Percentiles rank a stretch among this genome's conserved stretches.
Evolutionary conservation across 2,113 vertebrate genomes (phyloP).

Genomic region (Xenus cinereus): DNA sequence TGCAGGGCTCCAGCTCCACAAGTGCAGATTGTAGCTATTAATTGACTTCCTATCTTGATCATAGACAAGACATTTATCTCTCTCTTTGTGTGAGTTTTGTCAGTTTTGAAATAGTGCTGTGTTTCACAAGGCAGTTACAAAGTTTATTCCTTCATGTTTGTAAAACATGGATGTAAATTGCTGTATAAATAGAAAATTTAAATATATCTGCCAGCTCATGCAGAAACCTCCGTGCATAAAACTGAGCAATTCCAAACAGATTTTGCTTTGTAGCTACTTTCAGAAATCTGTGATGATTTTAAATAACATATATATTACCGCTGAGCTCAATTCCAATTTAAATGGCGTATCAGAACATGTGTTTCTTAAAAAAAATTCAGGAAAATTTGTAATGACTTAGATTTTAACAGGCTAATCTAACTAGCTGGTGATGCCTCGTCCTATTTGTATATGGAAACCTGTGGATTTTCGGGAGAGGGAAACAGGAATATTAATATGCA

Average conservation of each 20-base stretch:
- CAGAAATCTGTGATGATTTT: slow-evolving; percentile 24
- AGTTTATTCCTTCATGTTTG: slow-evolving; percentile 40
- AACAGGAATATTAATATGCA: neutral
- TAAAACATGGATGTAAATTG: slow-evolving; percentile 34
- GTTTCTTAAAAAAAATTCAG: neutral
- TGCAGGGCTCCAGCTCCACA: neutral
- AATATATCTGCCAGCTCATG: slow-evolving; percentile 46
- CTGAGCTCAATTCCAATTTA: slow-evolving; percentile 1
- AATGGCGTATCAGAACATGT: neutral
- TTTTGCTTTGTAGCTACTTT: slow-evolving; percentile 39
- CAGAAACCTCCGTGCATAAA: slow-evolving; percentile 25
- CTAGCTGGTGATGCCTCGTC: neutral
- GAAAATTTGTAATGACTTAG: neutral
- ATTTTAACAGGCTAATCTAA: neutral
- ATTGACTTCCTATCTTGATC: neutral
- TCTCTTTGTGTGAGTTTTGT: neutral
- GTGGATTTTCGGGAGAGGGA: neutral
- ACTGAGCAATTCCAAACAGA: slow-evolving; percentile 56
- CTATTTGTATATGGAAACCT: neutral
- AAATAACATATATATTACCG: neutral
- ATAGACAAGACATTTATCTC: neutral
- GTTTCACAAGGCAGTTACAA: slow-evolving; percentile 20
- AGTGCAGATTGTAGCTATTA: neutral
- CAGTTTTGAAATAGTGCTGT: neutral
- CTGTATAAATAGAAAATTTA: neutral